phyloP scores from a whole-genome alignment of 2,113 vertebrate species.

The Dolichotis patagonum region DNA sequence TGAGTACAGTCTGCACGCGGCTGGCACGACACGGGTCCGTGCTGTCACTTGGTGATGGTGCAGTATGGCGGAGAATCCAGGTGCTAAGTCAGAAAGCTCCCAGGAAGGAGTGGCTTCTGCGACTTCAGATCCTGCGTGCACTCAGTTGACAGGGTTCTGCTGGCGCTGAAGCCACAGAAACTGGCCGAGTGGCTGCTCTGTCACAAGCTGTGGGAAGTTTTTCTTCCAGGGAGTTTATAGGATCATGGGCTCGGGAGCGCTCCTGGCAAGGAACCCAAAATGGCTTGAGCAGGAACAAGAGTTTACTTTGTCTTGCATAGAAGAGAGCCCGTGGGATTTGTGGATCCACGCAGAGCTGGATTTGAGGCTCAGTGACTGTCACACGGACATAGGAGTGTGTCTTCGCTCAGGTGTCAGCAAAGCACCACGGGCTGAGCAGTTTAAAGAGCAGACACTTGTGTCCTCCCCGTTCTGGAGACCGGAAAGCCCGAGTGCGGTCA shows the following conservation, averaged over 20 bases:
- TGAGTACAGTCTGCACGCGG: not conserved
- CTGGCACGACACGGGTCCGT: not conserved
- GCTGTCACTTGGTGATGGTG: not conserved
- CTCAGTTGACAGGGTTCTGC: too few species aligned
- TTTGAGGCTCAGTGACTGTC: not conserved
- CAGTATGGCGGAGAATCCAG: not conserved
- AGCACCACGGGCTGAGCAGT: not conserved
- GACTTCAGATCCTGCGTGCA: not conserved
- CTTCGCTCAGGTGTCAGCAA: too few species aligned
- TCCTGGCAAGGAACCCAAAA: not conserved
- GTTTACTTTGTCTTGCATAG: not conserved
- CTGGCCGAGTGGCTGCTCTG: not conserved
- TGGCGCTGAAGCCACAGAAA: not conserved
- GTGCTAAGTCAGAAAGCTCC: too few species aligned
- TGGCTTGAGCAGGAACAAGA: not conserved
- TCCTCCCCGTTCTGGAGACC: too few species aligned
- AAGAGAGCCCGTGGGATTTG: not conserved
- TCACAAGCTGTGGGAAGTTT: not conserved
- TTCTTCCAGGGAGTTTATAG: not conserved
- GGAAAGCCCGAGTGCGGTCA: not conserved
- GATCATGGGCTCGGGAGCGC: not conserved
- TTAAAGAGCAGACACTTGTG: not conserved
- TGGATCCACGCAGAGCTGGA: not conserved
- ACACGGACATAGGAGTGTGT: not conserved
- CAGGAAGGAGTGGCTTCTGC: not conserved